A percentile compares a stretch with the other conserved stretches of the same genome.
phyloP scores from a whole-genome alignment of 2,797 vertebrate species.

The Oreochromis grahami region DNA sequence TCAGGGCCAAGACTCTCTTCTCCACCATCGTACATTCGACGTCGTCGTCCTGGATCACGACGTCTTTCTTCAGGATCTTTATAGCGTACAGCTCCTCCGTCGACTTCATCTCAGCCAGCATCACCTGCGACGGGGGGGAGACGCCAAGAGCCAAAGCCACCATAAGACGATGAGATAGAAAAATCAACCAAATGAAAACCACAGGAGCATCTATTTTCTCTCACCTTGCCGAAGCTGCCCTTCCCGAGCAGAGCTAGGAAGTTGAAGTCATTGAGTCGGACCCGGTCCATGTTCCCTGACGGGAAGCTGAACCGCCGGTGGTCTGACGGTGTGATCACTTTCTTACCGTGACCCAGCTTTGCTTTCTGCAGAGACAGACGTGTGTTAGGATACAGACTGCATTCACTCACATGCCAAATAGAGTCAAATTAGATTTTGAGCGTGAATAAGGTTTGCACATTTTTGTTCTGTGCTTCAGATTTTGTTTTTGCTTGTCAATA shows the following conservation, averaged over 20 bases:
- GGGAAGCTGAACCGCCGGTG: slow-evolving; percentile 84
- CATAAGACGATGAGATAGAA: not conserved
- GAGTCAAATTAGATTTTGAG: not conserved
- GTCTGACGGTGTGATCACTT: slow-evolving; percentile 88
- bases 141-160: not conserved
- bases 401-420: not conserved
- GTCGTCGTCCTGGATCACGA: slow-evolving; percentile 97
- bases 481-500: not conserved
- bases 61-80: slow-evolving; percentile 98
- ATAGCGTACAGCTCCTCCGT: slow-evolving; percentile 92
- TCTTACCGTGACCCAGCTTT: slow-evolving; percentile 92
- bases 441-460: not conserved
- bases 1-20: slow-evolving; percentile 90
- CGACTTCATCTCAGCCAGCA: slow-evolving; percentile 94
- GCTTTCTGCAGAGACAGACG: slow-evolving; percentile 83
- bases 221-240: slow-evolving; percentile 97
- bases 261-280: slow-evolving; percentile 92
- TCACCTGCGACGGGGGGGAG: slow-evolving; percentile 78
- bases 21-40: slow-evolving; percentile 99
- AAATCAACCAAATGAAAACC: not conserved
- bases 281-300: slow-evolving; percentile 88
- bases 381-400: not conserved
- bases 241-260: slow-evolving; percentile 97
- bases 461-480: not conserved
- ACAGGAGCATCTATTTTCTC: slow-evolving; percentile 5